Conservation (phyloP, 1,140 invertebrate genomes). For the Meloidogyne exigua region DNA sequence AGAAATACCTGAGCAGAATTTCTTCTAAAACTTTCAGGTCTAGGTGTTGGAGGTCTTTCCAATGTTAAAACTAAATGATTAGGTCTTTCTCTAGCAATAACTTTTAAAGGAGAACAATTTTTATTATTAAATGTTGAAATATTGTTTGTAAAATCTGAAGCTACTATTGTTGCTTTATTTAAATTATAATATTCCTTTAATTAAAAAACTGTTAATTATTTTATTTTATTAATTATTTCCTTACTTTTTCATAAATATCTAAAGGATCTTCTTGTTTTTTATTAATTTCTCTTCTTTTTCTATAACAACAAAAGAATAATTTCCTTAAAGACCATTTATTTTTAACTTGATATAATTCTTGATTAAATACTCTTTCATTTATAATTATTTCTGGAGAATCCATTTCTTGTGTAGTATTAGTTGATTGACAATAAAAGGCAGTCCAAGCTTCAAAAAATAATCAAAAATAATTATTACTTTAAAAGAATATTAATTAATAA, state of each 20-base stretch:
- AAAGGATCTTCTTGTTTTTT: not conserved
- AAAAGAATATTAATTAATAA: not conserved
- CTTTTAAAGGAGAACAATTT: not conserved
- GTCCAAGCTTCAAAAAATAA: not conserved
- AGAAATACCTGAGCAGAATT: constrained; percentile 33
- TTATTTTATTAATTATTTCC: not conserved
- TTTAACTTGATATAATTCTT: constrained; percentile 8
- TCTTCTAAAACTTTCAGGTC: constrained; percentile 37
- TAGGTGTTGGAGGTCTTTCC: constrained; percentile 32
- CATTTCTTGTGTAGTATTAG: not conserved
- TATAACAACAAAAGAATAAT: not conserved
- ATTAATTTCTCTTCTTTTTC: not conserved
- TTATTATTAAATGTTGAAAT: not conserved
- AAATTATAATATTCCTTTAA: not conserved
- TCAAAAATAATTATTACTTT: not conserved
- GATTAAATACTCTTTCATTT: not conserved
- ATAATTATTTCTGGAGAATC: not conserved
- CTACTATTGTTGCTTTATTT: not conserved
- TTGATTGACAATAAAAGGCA: not conserved
- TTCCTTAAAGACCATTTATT: not conserved
- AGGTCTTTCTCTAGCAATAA: constrained; percentile 3
- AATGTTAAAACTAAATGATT: constrained; percentile 19
- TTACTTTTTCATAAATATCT: constrained; percentile 1
- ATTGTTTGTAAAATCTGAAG: not conserved
- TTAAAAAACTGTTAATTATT: not conserved